Percentiles rank a stretch among this genome's conserved stretches.
phyloP scores from a whole-genome alignment of 2,113 vertebrate genomes.

The Lepisosteus oculatus region DNA sequence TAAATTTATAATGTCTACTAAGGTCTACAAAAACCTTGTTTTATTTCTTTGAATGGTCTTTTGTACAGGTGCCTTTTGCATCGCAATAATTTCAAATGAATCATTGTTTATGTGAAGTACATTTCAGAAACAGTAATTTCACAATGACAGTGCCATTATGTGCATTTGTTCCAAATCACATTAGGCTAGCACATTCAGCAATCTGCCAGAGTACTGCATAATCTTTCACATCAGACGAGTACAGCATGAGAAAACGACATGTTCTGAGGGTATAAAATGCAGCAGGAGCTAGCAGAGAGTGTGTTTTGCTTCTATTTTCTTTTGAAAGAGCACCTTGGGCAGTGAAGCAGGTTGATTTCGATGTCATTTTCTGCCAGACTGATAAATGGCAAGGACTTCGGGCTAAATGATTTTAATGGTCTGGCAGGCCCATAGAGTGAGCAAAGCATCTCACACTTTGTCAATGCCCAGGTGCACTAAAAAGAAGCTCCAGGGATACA shows the following conservation, averaged over 20 bases:
- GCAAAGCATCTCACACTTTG: neutral
- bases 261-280: neutral
- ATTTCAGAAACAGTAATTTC: too few species aligned
- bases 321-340: conserved; percentile 14
- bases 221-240: neutral
- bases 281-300: conserved; percentile 7
- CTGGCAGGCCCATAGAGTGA: conserved; percentile 1
- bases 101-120: too few species aligned
- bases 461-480: neutral
- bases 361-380: conserved; percentile 41
- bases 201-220: neutral
- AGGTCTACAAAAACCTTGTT: neutral
- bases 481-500: too few species aligned
- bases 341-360: conserved; percentile 22
- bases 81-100: too few species aligned
- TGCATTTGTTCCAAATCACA: too few species aligned
- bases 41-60: too few species aligned
- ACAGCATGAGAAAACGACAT: neutral
- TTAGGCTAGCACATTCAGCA: neutral
- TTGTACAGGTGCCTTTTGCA: too few species aligned
- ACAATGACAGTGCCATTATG: too few species aligned
- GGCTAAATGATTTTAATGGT: conserved; percentile 19
- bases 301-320: neutral
- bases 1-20: neutral
- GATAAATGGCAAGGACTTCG: conserved; percentile 31